Conservation (phyloP, 2,113 vertebrate genomes). For the Holacanthus passer region DNA sequence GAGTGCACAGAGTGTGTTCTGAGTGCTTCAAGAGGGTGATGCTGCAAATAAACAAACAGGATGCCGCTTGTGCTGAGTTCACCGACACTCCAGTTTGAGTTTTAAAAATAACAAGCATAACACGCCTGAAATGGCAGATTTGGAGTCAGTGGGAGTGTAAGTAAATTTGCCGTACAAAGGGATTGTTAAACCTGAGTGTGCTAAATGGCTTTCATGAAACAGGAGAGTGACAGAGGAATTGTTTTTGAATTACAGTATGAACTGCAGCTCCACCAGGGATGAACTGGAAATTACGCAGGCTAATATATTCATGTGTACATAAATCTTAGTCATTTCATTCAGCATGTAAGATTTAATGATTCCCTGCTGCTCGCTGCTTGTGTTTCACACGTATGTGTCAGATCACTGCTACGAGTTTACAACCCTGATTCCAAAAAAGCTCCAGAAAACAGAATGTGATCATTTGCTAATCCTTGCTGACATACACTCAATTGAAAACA, state of each 20-base stretch:
- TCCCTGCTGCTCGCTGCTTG: not conserved
- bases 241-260: not conserved
- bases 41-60: conserved; percentile 53
- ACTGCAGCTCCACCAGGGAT: not conserved
- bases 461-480: too few relatives aligned
- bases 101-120: conserved; percentile 17
- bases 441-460: too few relatives aligned
- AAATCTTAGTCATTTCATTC: conserved; percentile 31
- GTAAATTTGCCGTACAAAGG: not conserved
- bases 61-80: conserved; percentile 1
- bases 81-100: conserved; percentile 6
- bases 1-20: conserved; percentile 7
- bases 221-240: not conserved
- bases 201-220: not conserved
- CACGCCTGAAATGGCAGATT: not conserved
- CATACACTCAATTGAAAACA: too few relatives aligned
- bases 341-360: conserved; percentile 3
- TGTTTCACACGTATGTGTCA: conserved; percentile 2
- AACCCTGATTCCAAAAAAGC: not conserved
- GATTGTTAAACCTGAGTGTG: not conserved
- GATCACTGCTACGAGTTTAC: not conserved
- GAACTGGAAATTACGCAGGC: conserved; percentile 11
- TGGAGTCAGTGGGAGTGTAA: not conserved
- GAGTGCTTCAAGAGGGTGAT: conserved; percentile 16
- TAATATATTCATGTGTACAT: conserved; percentile 22